These are phyloP conservation scores for Hippocampus kuda DNA, from an alignment of 2,797 vertebrate genomes.

Conservation along the genomic window DNA sequence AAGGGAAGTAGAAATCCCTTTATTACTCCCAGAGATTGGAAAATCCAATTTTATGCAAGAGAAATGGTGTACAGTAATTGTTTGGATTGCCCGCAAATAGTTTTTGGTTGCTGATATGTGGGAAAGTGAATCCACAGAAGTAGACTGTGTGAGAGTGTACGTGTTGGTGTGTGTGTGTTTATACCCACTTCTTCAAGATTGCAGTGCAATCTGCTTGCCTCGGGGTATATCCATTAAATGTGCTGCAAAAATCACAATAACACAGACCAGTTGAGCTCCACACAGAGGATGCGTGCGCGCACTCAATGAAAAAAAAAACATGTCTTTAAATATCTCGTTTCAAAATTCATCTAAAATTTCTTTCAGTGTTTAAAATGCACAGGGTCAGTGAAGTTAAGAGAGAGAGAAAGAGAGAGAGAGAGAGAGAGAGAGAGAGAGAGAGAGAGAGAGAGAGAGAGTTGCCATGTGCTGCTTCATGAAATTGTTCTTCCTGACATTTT, in stretches of 20 bases:
- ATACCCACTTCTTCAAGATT: background rate
- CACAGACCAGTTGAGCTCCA: background rate
- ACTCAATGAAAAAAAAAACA: background rate
- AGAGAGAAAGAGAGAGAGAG: no score
- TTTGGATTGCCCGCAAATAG: background rate
- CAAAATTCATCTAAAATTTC: background rate
- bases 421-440: no score
- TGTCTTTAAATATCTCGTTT: background rate
- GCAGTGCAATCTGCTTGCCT: background rate
- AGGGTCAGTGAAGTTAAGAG: background rate
- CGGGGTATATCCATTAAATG: background rate
- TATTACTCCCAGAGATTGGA: background rate
- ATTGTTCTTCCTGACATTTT: background rate
- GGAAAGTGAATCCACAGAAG: background rate
- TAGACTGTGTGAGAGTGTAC: background rate
- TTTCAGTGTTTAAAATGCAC: background rate
- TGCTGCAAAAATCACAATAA: background rate
- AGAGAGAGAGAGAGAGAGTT: background rate
- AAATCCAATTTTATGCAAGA: slow-evolving; percentile 2
- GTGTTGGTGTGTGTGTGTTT: background rate
- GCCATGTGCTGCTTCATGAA: background rate
- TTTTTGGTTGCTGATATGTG: background rate
- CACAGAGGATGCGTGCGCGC: background rate
- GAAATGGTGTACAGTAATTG: background rate
- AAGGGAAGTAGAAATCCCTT: background rate